These are phyloP conservation scores for Escarpia spicata DNA, from an alignment of 2,888 invertebrate species.

Conservation along the genomic window DNA sequence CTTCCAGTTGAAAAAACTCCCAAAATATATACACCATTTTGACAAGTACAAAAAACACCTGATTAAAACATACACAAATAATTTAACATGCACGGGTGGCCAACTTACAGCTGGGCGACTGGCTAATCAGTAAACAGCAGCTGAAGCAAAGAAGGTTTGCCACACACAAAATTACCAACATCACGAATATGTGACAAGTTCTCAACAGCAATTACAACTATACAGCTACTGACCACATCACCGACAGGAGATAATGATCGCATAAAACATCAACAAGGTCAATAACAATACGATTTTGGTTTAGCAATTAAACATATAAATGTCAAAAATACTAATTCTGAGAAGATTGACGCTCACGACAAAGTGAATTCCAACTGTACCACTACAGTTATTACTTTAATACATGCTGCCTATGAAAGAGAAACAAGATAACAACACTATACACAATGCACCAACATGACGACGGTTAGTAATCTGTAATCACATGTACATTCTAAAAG, in stretches of 20 bases:
- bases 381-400: background rate
- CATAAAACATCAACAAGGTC: background rate
- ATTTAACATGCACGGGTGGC: background rate
- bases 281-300: background rate
- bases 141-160: background rate
- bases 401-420: conserved; percentile 11
- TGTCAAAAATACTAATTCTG: conserved; percentile 6
- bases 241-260: background rate
- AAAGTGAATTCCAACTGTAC: background rate
- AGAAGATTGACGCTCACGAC: background rate
- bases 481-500: background rate
- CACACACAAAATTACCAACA: background rate
- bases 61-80: conserved; percentile 2
- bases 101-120: background rate
- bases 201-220: background rate
- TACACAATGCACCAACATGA: background rate
- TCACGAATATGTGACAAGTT: background rate
- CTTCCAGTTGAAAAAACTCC: background rate
- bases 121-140: background rate
- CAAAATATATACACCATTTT: conserved; percentile 16
- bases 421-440: background rate
- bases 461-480: background rate
- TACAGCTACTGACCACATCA: background rate
- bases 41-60: background rate
- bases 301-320: background rate